phyloP scores from a whole-genome alignment of 2,113 vertebrate genomes.

The Lycaon pictus region DNA sequence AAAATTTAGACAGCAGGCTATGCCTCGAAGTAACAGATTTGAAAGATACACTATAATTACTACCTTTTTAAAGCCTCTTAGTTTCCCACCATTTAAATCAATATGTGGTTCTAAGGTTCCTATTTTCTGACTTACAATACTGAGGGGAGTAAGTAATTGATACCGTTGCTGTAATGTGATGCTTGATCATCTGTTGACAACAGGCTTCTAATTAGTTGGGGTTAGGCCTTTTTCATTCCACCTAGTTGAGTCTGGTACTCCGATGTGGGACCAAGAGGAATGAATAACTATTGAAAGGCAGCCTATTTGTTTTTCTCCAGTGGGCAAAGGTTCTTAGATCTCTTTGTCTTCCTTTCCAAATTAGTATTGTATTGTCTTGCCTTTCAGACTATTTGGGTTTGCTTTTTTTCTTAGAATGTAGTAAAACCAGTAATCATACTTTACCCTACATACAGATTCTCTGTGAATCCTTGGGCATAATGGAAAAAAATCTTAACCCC shows the following conservation, averaged over 20 bases:
- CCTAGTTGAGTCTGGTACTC: neutral
- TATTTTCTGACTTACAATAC: slow-evolving; percentile 40
- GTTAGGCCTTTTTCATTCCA: neutral
- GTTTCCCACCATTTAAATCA: slow-evolving; percentile 16
- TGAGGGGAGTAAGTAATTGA: slow-evolving; percentile 8
- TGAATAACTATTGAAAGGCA: neutral
- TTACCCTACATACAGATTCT: neutral
- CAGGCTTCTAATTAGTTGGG: neutral
- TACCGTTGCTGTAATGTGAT: neutral
- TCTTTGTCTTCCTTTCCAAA: neutral
- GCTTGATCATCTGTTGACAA: neutral
- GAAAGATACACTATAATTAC: slow-evolving; percentile 38
- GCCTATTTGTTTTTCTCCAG: neutral
- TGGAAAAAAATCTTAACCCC: neutral
- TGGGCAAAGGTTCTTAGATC: neutral
- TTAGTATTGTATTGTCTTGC: neutral
- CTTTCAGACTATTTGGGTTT: neutral
- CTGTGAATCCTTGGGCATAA: slow-evolving; percentile 22
- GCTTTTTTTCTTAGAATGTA: neutral
- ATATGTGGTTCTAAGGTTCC: neutral
- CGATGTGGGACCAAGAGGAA: neutral
- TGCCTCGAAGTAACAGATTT: slow-evolving; percentile 10
- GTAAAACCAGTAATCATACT: neutral
- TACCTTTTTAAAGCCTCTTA: neutral
- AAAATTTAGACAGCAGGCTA: slow-evolving; percentile 1